Evolutionary conservation across 2,797 vertebrate species (phyloP).

Genomic region (Sparidentex hasta): DNA sequence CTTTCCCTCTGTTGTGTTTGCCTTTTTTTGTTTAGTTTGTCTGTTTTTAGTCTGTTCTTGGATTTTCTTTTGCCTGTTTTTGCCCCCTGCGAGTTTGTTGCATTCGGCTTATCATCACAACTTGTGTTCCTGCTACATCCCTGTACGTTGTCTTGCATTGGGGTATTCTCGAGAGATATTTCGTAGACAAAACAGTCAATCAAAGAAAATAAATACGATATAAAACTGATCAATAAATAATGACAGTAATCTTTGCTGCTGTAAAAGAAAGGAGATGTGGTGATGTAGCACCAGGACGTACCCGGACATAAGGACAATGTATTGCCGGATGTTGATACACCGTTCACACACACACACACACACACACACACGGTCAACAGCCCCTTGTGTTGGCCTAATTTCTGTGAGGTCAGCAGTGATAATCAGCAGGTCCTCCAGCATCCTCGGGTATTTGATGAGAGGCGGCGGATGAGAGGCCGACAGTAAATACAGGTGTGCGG

Average conservation of each 20-base stretch:
- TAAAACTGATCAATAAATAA: not conserved
- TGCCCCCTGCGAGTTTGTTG: too few relatives aligned
- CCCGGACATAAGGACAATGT: not conserved
- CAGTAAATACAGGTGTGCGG: constrained; percentile 38
- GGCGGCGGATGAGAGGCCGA: constrained; percentile 17
- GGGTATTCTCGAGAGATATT: too few relatives aligned
- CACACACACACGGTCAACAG: not conserved
- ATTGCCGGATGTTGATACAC: too few relatives aligned
- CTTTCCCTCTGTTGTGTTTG: too few relatives aligned
- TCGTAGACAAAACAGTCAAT: not conserved
- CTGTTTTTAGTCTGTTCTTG: too few relatives aligned
- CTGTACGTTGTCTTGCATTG: too few relatives aligned
- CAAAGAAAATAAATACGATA: not conserved
- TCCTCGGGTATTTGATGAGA: not conserved
- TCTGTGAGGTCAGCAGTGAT: constrained; percentile 4
- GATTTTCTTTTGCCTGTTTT: too few relatives aligned
- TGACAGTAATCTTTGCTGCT: too few relatives aligned
- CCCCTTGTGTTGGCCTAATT: constrained; percentile 10
- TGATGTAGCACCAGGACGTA: not conserved
- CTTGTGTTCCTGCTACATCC: too few relatives aligned
- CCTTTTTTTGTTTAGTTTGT: too few relatives aligned
- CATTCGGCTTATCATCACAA: too few relatives aligned
- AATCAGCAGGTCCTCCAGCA: not conserved
- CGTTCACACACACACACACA: not conserved
- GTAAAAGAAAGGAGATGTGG: not conserved